Base-by-base conservation (phyloP, 2,797 vertebrate genomes). In the Buphagus erythrorhynchus region DNA sequence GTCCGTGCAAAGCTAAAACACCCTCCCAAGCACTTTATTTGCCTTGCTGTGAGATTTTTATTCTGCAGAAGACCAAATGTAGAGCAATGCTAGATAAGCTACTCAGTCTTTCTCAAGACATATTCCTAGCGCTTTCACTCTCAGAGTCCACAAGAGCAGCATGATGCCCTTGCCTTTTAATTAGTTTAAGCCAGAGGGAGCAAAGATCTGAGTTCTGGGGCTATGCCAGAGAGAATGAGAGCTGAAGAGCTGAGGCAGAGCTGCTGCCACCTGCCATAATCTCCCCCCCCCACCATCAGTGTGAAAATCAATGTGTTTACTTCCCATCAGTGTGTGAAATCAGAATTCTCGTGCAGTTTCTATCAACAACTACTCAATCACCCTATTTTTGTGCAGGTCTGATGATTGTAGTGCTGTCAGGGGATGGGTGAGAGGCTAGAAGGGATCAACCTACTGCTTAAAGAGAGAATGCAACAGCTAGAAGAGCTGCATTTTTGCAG, bases 181-280 rank as follows among this genome's bases (percentile, higher is more conserved):
- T 94, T 88, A 92, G 33, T 28, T 65, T 26, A 48, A 46, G 40
- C 85, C 73, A 91, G 52, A 35, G 68, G 22, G 73, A 92, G 25
- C 2, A 6, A 38, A 86, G 51, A 62, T 31, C 17, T 24, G 31
- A 90, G 40, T 13, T 85, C 51, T 43, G 29, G 38, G 68, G 46
- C 59, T 86, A 5, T 54, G 45, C 26, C 22, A 0, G 22, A 43
- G 76, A 88, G 52, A 40, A 31, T 0, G 1, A 88, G 54, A 62
- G 61, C 33, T 61, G 45, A 73, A 88, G 57, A 87, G 38, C 25
- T 45, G 71, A 67, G 33, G 26, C 26, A 67, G 71, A 66, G 40
- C 42, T 51, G 8, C 49, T n/a, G 43, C 49, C 36, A 28, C 22
- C 18, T 14, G 1, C 52, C 38, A 20, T 19, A 40, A 29, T 3